Percentiles rank a stretch among this genome's conserved stretches.
Conservation (phyloP, 1,140 invertebrate genomes). For the Homarus americanus region DNA sequence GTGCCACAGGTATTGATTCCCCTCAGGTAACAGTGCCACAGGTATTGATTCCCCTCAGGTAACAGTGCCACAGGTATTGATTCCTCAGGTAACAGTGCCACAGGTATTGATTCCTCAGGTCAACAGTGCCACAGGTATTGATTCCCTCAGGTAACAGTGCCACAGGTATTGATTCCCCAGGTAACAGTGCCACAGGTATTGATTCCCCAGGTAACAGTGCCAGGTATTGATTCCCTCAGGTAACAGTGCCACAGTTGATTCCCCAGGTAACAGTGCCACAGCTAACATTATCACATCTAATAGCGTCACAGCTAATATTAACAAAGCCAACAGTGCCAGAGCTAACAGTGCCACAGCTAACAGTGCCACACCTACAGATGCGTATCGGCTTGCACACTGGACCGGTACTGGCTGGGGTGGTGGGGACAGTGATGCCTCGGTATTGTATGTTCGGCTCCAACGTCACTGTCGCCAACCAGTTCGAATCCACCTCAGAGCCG, state of each 20-base stretch:
- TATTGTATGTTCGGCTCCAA: conserved; percentile 96
- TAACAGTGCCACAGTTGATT: no score
- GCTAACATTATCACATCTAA: no score
- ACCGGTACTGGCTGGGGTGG: conserved; percentile 91
- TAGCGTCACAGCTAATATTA: no score
- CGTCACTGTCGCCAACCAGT: conserved; percentile 95
- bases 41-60: background rate
- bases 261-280: no score
- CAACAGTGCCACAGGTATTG: no score
- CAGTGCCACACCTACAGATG: conserved; percentile 84
- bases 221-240: no score
- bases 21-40: background rate
- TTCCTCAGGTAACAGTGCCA: background rate
- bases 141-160: background rate
- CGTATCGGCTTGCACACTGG: conserved; percentile 95
- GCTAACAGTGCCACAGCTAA: background rate
- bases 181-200: no score
- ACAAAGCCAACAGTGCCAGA: no score
- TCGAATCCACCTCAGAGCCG: conserved; percentile 94
- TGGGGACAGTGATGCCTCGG: conserved; percentile 92
- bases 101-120: no score
- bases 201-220: no score
- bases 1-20: no score
- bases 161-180: background rate
- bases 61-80: background rate